Conservation (phyloP, 2,888 invertebrate genomes). For the Phalangium opilio region DNA sequence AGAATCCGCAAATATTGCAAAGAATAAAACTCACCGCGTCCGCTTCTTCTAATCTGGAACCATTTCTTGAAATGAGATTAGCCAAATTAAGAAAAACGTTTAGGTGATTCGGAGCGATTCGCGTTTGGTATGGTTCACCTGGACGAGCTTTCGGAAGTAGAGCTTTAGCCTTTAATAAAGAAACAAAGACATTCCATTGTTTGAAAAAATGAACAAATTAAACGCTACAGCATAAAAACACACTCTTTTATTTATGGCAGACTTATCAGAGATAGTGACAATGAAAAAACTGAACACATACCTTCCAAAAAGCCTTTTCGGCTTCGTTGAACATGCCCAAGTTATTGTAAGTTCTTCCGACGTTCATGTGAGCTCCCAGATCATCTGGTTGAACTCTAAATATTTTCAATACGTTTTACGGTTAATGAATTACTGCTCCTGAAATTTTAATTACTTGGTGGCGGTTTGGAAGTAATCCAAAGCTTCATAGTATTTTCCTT, state of each 20-base stretch:
- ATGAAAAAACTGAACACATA: too few species aligned
- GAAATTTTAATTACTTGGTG: conserved; percentile 45
- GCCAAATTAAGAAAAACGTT: conserved; percentile 92
- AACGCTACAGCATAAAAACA: too few species aligned
- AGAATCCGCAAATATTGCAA: neutral
- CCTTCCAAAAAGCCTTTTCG: conserved; percentile 74
- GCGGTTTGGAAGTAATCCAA: conserved; percentile 81
- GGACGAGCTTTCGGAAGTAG: conserved; percentile 77
- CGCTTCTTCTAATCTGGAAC: conserved; percentile 79
- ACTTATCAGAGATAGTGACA: too few species aligned
- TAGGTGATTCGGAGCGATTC: conserved; percentile 87
- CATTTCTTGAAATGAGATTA: conserved; percentile 82
- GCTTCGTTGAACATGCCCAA: conserved; percentile 74
- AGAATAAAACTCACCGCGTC: conserved; percentile 42
- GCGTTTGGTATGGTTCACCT: conserved; percentile 84
- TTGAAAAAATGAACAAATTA: too few species aligned
- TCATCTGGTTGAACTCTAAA: conserved; percentile 61
- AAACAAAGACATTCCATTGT: too few species aligned
- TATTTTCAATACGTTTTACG: too few species aligned
- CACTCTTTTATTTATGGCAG: too few species aligned
- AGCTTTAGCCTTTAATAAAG: conserved; percentile 51
- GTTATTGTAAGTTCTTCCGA: conserved; percentile 85
- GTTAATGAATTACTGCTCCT: too few species aligned
- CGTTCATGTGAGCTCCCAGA: conserved; percentile 66
- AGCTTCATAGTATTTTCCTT: conserved; percentile 53